Conservation (phyloP, 1,140 invertebrate species). For the Hyles vespertilio region DNA sequence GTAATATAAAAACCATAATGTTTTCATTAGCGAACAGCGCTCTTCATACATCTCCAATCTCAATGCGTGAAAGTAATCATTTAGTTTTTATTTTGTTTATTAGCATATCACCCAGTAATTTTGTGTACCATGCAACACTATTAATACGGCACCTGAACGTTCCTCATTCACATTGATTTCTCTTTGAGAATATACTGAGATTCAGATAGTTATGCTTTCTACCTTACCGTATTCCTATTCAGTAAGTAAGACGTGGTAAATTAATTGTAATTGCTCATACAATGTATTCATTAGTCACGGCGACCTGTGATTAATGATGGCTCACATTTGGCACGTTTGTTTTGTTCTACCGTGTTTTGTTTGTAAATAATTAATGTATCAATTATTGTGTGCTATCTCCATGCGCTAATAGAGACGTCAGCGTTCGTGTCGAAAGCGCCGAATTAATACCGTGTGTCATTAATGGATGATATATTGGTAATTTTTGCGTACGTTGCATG, state of each 20-base stretch:
- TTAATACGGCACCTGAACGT: conserved; percentile 9
- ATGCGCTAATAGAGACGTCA: no score
- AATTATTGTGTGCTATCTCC: no score
- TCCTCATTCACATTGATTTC: conserved; percentile 32
- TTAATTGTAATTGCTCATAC: conserved; percentile 17
- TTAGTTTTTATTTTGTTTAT: conserved; percentile 1
- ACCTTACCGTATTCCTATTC: conserved; percentile 15
- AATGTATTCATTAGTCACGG: conserved; percentile 10
- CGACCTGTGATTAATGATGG: conserved; percentile 4
- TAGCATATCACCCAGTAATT: conserved; percentile 3
- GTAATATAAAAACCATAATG: no score
- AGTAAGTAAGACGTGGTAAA: conserved; percentile 11
- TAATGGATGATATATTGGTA: conserved; percentile 41
- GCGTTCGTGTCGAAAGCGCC: no score
- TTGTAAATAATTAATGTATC: no score
- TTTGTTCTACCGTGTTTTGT: no score
- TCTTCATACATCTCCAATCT: no score
- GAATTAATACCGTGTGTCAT: no score
- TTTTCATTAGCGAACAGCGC: no score
- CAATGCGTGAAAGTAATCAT: conserved; percentile 1
- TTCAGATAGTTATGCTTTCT: conserved; percentile 30
- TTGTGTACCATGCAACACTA: conserved; percentile 23
- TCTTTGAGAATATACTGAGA: conserved; percentile 24
- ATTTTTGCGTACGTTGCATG: conserved; percentile 34
- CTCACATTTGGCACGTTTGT: neutral